phyloP scores from a whole-genome alignment of 2,113 vertebrate species.

The Ia io region DNA sequence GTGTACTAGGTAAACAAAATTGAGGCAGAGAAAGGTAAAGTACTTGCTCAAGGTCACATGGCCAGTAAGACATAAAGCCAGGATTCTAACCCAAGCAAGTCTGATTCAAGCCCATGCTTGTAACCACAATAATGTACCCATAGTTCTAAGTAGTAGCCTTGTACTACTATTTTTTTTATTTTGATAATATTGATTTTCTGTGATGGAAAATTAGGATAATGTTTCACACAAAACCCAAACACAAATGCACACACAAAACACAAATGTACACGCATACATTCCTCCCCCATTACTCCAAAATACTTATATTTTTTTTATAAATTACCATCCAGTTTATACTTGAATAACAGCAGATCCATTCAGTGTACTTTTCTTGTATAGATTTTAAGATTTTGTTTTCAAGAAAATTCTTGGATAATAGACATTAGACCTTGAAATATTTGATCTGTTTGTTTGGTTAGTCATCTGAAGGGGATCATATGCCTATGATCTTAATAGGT shows the following conservation, averaged over 20 bases:
- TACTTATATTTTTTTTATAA: not conserved
- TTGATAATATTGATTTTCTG: not conserved
- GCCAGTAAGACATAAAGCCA: not conserved
- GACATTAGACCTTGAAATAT: not conserved
- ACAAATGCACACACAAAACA: not conserved
- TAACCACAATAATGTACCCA: not conserved
- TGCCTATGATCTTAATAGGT: not conserved
- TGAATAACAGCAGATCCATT: not conserved
- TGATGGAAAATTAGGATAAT: not conserved
- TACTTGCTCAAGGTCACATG: not conserved
- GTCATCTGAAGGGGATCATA: not conserved
- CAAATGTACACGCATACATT: not conserved
- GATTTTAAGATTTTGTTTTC: slow-evolving; percentile 23
- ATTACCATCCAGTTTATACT: not conserved
- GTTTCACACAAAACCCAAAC: not conserved
- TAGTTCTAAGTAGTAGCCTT: not conserved
- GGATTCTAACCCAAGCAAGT: not conserved
- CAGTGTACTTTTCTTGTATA: not conserved
- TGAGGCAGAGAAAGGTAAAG: not conserved
- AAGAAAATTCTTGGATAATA: not conserved
- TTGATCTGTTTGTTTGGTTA: not conserved
- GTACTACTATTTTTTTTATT: not conserved
- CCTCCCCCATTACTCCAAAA: not conserved
- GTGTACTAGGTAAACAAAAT: not conserved
- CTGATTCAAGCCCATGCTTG: not conserved